Evolutionary conservation across 2,888 invertebrate species (phyloP), one percentile per base, ranked within the genome.

Genomic region (Diachrysia chrysitis): DNA sequence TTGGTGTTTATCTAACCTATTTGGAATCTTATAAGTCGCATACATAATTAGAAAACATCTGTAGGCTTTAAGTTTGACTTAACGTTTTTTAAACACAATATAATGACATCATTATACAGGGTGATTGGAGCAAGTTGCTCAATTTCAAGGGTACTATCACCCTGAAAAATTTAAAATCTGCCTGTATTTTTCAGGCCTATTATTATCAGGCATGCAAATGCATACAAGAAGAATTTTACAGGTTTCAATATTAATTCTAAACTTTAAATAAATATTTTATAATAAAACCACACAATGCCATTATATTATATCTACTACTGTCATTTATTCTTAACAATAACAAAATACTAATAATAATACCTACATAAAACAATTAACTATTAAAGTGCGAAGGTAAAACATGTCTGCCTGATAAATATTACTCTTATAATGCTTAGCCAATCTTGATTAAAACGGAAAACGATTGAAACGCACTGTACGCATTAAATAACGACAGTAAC

Each of bases 1-100:
- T 42, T 42, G 16, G 14, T 37, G 37, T 42, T 42, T 42, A n/a
- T 6, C n/a, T n/a, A 42, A n/a, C n/a, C n/a, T n/a, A 42, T n/a
- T n/a, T 42, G n/a, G 42, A n/a, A n/a, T 16, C 42, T 42, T 42
- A 42, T 42, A n/a, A 42, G 42, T n/a, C 42, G n/a, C n/a, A n/a
- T 7, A 42, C n/a, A n/a, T 6, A 42, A 42, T 16, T 42, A 6
- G 42, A n/a, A 32, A 42, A 42, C 42, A n/a, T 3, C 16, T 16
- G 37, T 37, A 37, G 37, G 37, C 37, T 14, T 37, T 37, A 37
- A 35, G 35, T 35, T 35, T 7, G 12, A 14, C 35, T 14, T 35
- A 35, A 14, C 10, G 14, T 37, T 16, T 37, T 16, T 6, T 16
- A 14, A 37, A 16, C 2, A 37, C 16, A 37, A 37, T 14, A 37